Base-by-base conservation (phyloP, 2,888 invertebrate genomes). In the Luperina testacea region DNA sequence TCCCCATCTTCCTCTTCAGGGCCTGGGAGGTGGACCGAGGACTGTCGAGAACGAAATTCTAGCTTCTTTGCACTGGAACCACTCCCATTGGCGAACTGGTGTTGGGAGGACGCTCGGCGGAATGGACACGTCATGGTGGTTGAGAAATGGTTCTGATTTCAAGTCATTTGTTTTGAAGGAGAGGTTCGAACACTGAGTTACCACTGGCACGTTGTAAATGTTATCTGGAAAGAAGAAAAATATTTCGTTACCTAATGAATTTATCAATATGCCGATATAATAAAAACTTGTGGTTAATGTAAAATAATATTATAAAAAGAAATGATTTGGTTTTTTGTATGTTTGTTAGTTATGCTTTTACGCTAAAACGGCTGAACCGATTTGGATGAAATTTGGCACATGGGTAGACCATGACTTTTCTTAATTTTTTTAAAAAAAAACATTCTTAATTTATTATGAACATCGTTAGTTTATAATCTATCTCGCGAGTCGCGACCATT, bases 1-100 rank as follows among this genome's bases (percentile, higher is more conserved):
- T 97, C 97, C 63, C 97, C 97, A 70, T 97, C 97, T 48, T 98
- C 98, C 78, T 97, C 97, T 73, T 98, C 98, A 75, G 97, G 97
- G 1, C 97, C 97, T 20, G 97, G 95, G 65, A 98, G 96, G 89
- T 98, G 98, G 73, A 98, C 94, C 2, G 98, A 98, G 38, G 98
- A 97, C 94, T 98, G 98, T 83, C 98, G 94, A 53, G 97, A 97
- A 57, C 97, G 95, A 83, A 97, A 95, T 91, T 96, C 97, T 6
- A 93, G 93, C 77, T 95, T 95, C 89, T 95, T 96, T n/a, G 92
- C 90, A 20, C 92, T 92, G 53, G 96, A 94, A 71, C 94, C 92
- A 75, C 93, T 92, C 74, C 97, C 97, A 89, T 97, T 97, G 48
- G 97, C 95, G 84, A 97, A 96, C 90, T 97, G 97, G 82, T 96